A percentile compares a stretch with the other conserved stretches of the same genome.
phyloP scores from a whole-genome alignment of 2,888 invertebrate genomes.

The Hecatera dysodea region DNA sequence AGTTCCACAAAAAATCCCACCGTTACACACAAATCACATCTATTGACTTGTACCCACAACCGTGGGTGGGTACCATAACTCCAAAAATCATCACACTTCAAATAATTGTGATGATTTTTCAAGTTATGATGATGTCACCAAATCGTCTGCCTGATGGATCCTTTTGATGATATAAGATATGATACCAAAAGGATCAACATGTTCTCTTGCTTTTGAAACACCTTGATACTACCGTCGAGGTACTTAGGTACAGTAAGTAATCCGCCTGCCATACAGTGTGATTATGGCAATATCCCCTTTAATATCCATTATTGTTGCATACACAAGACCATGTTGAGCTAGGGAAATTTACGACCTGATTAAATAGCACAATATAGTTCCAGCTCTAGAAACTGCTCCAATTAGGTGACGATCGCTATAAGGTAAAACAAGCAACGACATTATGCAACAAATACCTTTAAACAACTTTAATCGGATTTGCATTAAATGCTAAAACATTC shows the following conservation, averaged over 20 bases:
- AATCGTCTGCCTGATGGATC: too few relatives aligned
- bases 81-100: too few relatives aligned
- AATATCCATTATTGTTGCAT: slow-evolving; percentile 27
- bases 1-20: too few relatives aligned
- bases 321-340: slow-evolving; percentile 25
- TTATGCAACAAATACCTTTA: slow-evolving; percentile 40
- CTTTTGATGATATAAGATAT: too few relatives aligned
- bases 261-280: slow-evolving; percentile 28
- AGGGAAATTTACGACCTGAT: slow-evolving; percentile 24
- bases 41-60: too few relatives aligned
- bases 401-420: slow-evolving; percentile 43
- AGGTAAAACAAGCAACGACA: slow-evolving; percentile 31
- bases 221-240: neutral
- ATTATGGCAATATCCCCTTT: slow-evolving; percentile 16
- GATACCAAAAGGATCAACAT: neutral
- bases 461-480: slow-evolving; percentile 22
- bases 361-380: slow-evolving; percentile 13
- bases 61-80: too few relatives aligned
- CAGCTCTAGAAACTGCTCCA: slow-evolving; percentile 32
- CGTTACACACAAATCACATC: too few relatives aligned
- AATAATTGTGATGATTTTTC: too few relatives aligned
- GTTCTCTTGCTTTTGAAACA: neutral
- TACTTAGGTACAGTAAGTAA: slow-evolving; percentile 4
- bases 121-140: too few relatives aligned
- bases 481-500: slow-evolving; percentile 29